These are phyloP conservation scores for Cyprinella venusta DNA, from an alignment of 2,797 vertebrate species.

Conservation along the genomic window DNA sequence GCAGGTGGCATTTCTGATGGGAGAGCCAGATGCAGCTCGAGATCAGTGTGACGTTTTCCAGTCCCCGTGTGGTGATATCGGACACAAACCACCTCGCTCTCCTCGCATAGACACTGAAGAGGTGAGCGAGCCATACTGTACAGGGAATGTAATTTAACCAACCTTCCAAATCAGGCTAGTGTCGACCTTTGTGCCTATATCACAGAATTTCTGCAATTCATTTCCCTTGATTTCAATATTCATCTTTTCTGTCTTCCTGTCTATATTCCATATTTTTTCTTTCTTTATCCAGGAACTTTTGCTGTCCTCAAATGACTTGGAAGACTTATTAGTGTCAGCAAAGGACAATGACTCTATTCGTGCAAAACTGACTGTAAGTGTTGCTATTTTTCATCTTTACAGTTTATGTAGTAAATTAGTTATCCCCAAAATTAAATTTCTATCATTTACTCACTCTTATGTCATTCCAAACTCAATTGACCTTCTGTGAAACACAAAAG, in stretches of 20 bases:
- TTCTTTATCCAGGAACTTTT: conserved; percentile 67
- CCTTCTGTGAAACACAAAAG: not conserved
- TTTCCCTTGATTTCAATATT: not conserved
- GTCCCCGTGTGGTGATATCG: conserved; percentile 63
- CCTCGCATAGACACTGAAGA: conserved; percentile 59
- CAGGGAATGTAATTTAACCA: not conserved
- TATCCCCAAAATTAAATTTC: not conserved
- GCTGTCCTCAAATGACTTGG: conserved; percentile 78
- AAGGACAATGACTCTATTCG: conserved; percentile 46
- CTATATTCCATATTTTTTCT: conserved; percentile 2
- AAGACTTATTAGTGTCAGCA: conserved; percentile 66
- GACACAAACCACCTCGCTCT: conserved; percentile 65
- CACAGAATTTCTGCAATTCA: not conserved
- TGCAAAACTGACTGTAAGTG: conserved; percentile 67
- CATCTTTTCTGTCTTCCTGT: conserved; percentile 15
- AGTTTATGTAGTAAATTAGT: not conserved
- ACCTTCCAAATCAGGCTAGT: not conserved
- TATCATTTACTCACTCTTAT: not conserved
- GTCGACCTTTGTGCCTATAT: not conserved
- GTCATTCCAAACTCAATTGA: not conserved
- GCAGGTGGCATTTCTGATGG: conserved; percentile 86
- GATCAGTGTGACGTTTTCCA: conserved; percentile 76
- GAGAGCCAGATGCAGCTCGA: conserved; percentile 75
- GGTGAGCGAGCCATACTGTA: conserved; percentile 59
- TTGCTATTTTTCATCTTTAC: not conserved